phyloP scores from a whole-genome alignment of 1,140 invertebrate species.

The Apis florea region DNA sequence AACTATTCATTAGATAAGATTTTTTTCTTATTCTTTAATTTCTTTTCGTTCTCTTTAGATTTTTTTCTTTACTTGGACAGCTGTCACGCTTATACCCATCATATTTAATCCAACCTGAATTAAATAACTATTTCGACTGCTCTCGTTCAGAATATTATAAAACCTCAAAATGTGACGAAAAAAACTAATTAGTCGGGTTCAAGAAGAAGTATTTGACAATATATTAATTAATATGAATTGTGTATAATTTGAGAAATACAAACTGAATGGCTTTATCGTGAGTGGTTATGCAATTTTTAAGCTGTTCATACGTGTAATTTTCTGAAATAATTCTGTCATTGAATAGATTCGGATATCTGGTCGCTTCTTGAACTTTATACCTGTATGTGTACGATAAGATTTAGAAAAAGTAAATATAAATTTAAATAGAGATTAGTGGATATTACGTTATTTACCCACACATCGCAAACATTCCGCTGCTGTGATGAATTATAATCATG shows the following conservation, averaged over 20 bases:
- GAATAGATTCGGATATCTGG: accelerated
- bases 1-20: not conserved
- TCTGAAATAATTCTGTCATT: accelerated
- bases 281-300: not conserved
- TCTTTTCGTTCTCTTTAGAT: not conserved
- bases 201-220: not conserved
- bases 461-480: not conserved
- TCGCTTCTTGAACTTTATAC: not conserved
- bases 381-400: not conserved
- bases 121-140: not conserved
- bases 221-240: not conserved
- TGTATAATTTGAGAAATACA: not conserved
- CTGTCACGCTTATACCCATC: not conserved
- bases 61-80: constrained; percentile 1
- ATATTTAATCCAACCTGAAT: not conserved
- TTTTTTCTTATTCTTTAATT: not conserved
- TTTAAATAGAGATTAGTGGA: too few relatives aligned
- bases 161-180: not conserved
- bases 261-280: not conserved
- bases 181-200: not conserved
- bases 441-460: not conserved
- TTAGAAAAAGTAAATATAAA: not conserved
- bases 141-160: not conserved
- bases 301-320: not conserved
- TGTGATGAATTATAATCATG: not conserved